Percentiles rank a stretch among this genome's conserved stretches.
Conservation (phyloP, 2,888 invertebrate species). For the Rhagium mordax region DNA sequence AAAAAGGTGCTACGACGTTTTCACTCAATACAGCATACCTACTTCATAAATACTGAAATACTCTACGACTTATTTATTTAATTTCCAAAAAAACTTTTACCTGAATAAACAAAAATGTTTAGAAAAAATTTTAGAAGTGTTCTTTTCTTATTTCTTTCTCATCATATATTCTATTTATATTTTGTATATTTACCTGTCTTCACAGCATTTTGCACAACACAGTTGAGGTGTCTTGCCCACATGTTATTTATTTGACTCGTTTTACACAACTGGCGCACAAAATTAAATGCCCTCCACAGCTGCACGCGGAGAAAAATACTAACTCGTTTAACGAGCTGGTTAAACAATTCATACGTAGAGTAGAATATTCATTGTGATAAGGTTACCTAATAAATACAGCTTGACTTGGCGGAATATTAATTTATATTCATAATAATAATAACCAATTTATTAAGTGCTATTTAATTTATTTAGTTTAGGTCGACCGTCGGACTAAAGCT, state of each 20-base stretch:
- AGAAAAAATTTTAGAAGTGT: too few species aligned
- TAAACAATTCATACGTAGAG: constrained; percentile 14
- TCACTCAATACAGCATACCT: too few species aligned
- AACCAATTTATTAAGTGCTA: not conserved
- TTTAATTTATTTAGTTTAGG: constrained; percentile 1
- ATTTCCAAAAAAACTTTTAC: too few species aligned
- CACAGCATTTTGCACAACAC: constrained; percentile 34
- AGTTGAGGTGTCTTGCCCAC: constrained; percentile 40
- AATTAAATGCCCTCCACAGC: not conserved
- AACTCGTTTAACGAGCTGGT: constrained; percentile 12
- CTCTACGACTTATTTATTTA: too few species aligned
- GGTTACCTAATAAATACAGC: not conserved
- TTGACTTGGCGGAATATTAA: not conserved
- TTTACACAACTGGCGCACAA: not conserved
- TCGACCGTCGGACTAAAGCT: not conserved
- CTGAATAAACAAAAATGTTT: too few species aligned
- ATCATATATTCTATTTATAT: not conserved
- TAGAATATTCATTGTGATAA: not conserved
- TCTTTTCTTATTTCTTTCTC: too few species aligned
- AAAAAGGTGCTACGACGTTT: too few species aligned
- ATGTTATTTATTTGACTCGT: constrained; percentile 19
- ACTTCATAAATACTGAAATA: too few species aligned
- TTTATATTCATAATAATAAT: constrained; percentile 16
- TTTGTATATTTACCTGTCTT: constrained; percentile 44
- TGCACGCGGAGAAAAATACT: not conserved